Evolutionary conservation across 1,140 invertebrate species (phyloP), one percentile per base, ranked within the genome.

Genomic region (Ceratosolen fusciceps): DNA sequence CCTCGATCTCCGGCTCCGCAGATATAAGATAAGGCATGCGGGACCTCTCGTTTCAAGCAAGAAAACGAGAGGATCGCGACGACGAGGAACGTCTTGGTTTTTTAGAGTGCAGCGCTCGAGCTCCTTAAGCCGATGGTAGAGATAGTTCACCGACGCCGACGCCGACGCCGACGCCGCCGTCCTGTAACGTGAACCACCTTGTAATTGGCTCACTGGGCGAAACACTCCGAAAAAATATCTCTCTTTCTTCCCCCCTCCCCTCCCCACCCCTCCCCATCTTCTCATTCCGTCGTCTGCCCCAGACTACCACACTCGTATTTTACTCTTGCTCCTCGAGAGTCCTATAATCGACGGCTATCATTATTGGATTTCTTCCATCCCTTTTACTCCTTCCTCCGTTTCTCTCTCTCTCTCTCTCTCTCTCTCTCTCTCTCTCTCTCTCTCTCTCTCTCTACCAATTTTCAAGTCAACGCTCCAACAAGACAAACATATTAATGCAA

Each of bases 141-240:
- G 72, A 74, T 79, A 79, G 77, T 79, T 74, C 26, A 49, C 5
- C 37, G 37, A 21, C n/a, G 58, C 19, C 26, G 72, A 26, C n/a
- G 58, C 19, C 26, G 72, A 26, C 31, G 31, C 12, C 19, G 56
- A 4, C 16, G 47, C 16, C 24, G 60, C 24, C 62, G 70, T 65
- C 54, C 43, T 73, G 70, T 79, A 79, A 79, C 67, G 39, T 68
- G 74, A 76, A 68, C 75, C 67, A 26, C 76, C 37, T 68, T 78
- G 76, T 79, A 79, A 79, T 79, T 79, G 70, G 77, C 77, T 79
- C 39, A 58, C 75, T 67, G 19, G 39, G 43, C 73, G 74, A 68
- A 49, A 68, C 10, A n/a, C 58, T 74, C 58, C 9, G 43, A 65
- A 75, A 75, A 75, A 75, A 67, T 75, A 75, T 67, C 74, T 77